A percentile compares a stretch with the other conserved stretches of the same genome.
phyloP scores from a whole-genome alignment of 2,797 vertebrate species.

The Argyrosomus regius region DNA sequence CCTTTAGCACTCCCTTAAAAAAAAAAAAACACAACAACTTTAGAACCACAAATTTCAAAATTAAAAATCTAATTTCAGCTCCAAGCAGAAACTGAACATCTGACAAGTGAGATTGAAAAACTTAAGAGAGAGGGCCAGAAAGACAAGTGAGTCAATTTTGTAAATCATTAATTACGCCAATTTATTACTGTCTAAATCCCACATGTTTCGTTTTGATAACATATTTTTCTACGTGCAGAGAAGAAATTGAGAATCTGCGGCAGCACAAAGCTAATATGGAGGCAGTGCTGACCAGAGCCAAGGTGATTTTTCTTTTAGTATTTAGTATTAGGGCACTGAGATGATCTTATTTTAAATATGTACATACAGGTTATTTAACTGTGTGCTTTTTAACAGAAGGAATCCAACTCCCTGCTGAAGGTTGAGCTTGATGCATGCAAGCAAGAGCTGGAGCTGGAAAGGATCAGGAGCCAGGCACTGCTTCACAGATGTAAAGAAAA shows the following conservation, averaged over 20 bases:
- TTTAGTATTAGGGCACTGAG: not conserved
- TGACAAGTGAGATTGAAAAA: slow-evolving; percentile 45
- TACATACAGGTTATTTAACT: slow-evolving; percentile 1
- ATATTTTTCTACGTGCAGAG: slow-evolving; percentile 37
- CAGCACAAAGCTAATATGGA: slow-evolving; percentile 51
- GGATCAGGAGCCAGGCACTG: slow-evolving; percentile 55
- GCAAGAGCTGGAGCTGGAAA: slow-evolving; percentile 75
- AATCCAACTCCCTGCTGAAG: slow-evolving; percentile 54
- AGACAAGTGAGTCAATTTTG: slow-evolving; percentile 57
- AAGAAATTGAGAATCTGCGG: slow-evolving; percentile 58
- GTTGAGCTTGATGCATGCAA: slow-evolving; percentile 71
- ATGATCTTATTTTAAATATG: not conserved
- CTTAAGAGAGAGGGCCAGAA: slow-evolving; percentile 48
- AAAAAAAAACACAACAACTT: too few relatives aligned
- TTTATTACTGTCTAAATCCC: not conserved
- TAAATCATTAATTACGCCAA: not conserved
- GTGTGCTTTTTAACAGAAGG: slow-evolving; percentile 49
- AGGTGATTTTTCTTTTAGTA: slow-evolving; percentile 34
- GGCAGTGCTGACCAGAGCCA: slow-evolving; percentile 51
- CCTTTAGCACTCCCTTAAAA: not conserved
- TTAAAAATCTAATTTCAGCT: slow-evolving; percentile 32
- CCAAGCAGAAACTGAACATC: slow-evolving; percentile 28
- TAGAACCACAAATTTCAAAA: not conserved
- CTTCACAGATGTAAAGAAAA: slow-evolving; percentile 56
- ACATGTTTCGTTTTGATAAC: not conserved